phyloP scores from a whole-genome alignment of 2,888 invertebrate species.

The Mesochorus sp. region DNA sequence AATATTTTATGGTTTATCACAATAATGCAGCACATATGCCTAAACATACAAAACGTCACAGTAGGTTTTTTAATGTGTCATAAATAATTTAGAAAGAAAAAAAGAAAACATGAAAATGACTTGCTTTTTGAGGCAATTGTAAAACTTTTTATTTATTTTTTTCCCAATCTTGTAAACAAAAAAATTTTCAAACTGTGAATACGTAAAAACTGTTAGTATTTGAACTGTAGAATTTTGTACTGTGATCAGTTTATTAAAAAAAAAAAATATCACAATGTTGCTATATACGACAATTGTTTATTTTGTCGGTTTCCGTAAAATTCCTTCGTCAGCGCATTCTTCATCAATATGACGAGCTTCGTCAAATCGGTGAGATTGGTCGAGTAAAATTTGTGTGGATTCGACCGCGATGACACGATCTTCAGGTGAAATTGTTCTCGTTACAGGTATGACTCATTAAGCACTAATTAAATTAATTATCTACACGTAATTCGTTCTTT shows the following conservation, averaged over 20 bases:
- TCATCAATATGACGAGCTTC: background rate
- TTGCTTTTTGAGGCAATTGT: no score
- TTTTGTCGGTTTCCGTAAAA: background rate
- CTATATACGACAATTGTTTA: background rate
- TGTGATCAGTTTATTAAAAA: constrained; percentile 56
- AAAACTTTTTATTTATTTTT: background rate
- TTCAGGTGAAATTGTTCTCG: constrained; percentile 51
- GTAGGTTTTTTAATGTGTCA: no score
- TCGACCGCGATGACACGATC: constrained; percentile 43
- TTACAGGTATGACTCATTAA: constrained; percentile 50
- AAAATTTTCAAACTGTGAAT: constrained; percentile 9
- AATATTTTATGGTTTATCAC: no score
- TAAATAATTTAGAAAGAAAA: no score
- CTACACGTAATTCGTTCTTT: background rate
- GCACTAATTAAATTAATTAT: background rate
- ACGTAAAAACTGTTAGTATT: constrained; percentile 37
- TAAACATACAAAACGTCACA: no score
- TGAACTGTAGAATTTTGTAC: constrained; percentile 55
- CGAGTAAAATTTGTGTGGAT: constrained; percentile 9
- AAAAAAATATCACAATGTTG: constrained; percentile 23
- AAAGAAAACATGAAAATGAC: no score
- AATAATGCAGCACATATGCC: no score
- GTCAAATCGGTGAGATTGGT: background rate
- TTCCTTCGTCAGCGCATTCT: constrained; percentile 7
- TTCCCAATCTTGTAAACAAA: background rate